Percentiles rank a stretch among this genome's conserved stretches.
Evolutionary conservation across 2,888 invertebrate genomes (phyloP).

Genomic region (Camponotus fellah): DNA sequence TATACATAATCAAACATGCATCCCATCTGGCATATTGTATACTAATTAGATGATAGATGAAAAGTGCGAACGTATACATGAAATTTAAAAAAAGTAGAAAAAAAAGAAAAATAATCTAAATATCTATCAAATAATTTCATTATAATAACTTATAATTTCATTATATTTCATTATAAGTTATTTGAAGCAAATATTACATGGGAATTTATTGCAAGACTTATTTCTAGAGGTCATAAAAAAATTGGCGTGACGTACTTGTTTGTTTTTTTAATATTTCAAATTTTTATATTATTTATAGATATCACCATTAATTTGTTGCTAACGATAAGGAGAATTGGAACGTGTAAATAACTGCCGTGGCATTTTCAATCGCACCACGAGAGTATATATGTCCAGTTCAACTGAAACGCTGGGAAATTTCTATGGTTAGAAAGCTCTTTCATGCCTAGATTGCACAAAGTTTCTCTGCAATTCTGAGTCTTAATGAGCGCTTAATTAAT

Average conservation of each 20-base stretch:
- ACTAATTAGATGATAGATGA: not conserved
- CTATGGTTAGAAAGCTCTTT: conserved; percentile 40
- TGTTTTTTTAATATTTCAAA: conserved; percentile 12
- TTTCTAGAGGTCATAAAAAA: not conserved
- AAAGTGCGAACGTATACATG: not conserved
- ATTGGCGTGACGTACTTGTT: not conserved
- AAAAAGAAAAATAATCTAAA: not conserved
- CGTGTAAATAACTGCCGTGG: conserved; percentile 25
- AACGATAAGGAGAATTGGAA: conserved; percentile 2
- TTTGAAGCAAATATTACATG: not conserved
- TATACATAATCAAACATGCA: not conserved
- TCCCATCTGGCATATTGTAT: not conserved
- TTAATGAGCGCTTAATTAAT: conserved; percentile 69
- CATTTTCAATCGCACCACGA: conserved; percentile 37
- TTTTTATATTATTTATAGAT: not conserved
- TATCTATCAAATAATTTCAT: not conserved
- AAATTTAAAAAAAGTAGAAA: not conserved
- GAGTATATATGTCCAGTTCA: conserved; percentile 25
- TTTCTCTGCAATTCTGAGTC: conserved; percentile 41
- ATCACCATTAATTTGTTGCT: conserved; percentile 29
- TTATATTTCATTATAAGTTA: not conserved
- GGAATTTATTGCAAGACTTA: not conserved
- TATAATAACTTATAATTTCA: not conserved
- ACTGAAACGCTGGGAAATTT: conserved; percentile 45
- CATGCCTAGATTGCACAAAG: conserved; percentile 47